Evolutionary conservation across 2,888 invertebrate species (phyloP).

Genomic region (Drosophila longiperda): DNA sequence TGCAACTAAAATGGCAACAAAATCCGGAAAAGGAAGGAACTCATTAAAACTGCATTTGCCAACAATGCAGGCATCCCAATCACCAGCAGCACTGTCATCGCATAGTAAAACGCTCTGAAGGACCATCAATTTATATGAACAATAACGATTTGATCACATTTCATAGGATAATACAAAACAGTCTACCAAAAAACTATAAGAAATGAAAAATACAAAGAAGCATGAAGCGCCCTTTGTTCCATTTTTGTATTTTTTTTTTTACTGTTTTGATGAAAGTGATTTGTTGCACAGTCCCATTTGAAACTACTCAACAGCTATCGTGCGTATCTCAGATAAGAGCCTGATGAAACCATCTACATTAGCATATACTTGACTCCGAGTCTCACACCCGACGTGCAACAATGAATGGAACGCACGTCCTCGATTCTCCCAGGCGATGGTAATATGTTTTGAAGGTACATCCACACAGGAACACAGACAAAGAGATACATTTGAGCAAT

Average conservation of each 20-base stretch:
- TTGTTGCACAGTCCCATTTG: not conserved
- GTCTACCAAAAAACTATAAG: not conserved
- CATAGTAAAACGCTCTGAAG: not conserved
- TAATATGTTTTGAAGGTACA: conserved; percentile 24
- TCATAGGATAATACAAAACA: not conserved
- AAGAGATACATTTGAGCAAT: conserved; percentile 34
- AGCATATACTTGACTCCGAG: conserved; percentile 8
- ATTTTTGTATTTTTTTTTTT: not conserved
- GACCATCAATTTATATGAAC: too few species aligned
- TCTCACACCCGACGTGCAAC: conserved; percentile 10
- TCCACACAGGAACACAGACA: not conserved
- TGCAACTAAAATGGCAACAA: not conserved
- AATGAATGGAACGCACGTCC: conserved; percentile 11
- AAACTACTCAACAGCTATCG: not conserved
- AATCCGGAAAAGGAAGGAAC: conserved; percentile 61
- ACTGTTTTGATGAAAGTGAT: not conserved
- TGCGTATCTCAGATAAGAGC: conserved; percentile 3
- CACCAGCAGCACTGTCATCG: not conserved
- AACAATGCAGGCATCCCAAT: not conserved
- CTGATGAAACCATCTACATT: conserved; percentile 7
- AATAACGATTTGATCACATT: not conserved
- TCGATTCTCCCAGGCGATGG: conserved; percentile 13
- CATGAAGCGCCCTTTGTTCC: not conserved
- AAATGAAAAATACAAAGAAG: not conserved
- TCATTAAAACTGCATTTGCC: conserved; percentile 46